Conservation (phyloP, 2,888 invertebrate species). For the Erebia epiphron region DNA sequence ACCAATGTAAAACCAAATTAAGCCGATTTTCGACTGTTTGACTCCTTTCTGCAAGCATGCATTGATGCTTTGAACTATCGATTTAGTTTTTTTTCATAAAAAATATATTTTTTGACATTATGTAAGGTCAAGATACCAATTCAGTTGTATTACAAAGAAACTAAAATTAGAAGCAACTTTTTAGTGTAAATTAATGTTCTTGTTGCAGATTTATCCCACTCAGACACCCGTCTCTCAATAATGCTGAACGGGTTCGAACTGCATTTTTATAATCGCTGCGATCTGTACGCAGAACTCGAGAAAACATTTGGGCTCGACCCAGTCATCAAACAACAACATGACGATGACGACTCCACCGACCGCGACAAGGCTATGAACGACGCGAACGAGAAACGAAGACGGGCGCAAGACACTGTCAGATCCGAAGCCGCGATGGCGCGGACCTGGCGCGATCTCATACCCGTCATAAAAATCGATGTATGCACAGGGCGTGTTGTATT, state of each 20-base stretch:
- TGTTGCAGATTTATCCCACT: constrained; percentile 94
- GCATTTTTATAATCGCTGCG: constrained; percentile 96
- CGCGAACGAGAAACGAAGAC: constrained; percentile 83
- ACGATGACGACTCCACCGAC: constrained; percentile 79
- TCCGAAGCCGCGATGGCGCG: constrained; percentile 93
- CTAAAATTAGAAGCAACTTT: too few species aligned
- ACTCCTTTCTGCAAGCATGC: too few species aligned
- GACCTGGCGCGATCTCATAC: constrained; percentile 97
- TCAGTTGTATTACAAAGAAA: too few species aligned
- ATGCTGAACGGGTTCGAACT: constrained; percentile 97
- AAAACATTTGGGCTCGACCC: constrained; percentile 93
- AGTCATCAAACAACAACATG: constrained; percentile 87
- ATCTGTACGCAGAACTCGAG: constrained; percentile 93
- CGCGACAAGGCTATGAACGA: constrained; percentile 84
- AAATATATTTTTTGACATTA: too few species aligned
- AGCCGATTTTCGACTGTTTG: too few species aligned
- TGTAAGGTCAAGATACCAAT: too few species aligned
- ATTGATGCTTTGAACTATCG: too few species aligned
- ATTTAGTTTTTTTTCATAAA: too few species aligned
- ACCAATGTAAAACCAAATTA: too few species aligned
- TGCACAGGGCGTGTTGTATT: constrained; percentile 96
- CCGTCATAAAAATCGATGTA: constrained; percentile 97
- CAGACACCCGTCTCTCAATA: constrained; percentile 94
- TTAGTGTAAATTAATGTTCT: not conserved
- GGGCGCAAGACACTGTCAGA: constrained; percentile 79